Percentiles rank a stretch among this genome's conserved stretches.
Conservation (phyloP, 30 jellyfish, hydroid and myxozoan species). For the Rhopilema esculentum region DNA sequence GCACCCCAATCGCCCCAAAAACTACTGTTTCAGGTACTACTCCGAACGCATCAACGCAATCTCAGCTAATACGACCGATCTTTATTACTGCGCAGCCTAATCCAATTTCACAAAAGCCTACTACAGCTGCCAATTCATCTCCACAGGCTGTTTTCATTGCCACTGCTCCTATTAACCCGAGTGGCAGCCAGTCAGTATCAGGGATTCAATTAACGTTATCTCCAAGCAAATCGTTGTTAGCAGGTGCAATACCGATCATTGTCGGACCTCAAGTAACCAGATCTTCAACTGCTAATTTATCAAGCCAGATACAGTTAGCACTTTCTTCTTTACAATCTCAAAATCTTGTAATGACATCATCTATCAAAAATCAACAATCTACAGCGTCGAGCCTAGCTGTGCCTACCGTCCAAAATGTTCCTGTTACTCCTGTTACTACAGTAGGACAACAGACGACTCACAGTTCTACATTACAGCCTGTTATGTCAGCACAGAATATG, state of each 20-base stretch:
- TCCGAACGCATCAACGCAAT: background rate
- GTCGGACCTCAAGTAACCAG: conserved; percentile 40
- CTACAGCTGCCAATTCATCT: background rate
- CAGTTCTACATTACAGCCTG: no score
- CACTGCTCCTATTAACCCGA: conserved; percentile 11
- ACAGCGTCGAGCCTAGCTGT: conserved; percentile 3
- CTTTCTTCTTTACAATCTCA: conserved; percentile 50
- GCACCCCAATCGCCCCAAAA: conserved; percentile 16
- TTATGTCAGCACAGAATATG: no score
- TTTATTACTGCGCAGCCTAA: conserved; percentile 63
- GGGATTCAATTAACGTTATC: conserved; percentile 42
- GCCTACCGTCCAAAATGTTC: background rate
- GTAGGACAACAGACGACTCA: no score
- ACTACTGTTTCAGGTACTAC: background rate
- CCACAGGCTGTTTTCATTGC: conserved; percentile 48
- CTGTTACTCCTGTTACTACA: background rate
- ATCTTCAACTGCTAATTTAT: conserved; percentile 4
- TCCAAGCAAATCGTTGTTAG: conserved; percentile 29
- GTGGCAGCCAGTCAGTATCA: conserved; percentile 3
- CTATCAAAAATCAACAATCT: background rate
- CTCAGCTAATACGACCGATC: conserved; percentile 60
- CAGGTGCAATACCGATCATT: conserved; percentile 62
- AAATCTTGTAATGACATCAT: conserved; percentile 13
- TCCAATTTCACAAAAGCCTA: background rate
- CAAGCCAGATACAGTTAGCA: conserved; percentile 39